Percentiles rank a stretch among this genome's conserved stretches.
Evolutionary conservation across 2,113 vertebrate species (phyloP).

Genomic region (Oncorhynchus keta): DNA sequence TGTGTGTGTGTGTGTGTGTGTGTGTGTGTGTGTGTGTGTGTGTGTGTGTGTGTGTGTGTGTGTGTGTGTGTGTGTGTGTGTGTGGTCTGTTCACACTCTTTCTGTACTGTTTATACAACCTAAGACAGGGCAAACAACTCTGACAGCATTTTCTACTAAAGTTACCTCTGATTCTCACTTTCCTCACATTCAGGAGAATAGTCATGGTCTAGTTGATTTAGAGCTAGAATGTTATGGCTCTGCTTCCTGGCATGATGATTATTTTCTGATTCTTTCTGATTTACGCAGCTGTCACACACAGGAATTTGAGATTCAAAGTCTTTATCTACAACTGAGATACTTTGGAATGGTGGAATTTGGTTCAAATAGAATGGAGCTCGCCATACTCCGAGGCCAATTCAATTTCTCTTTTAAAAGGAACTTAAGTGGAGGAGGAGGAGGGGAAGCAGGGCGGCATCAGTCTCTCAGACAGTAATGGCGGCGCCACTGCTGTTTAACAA

Average conservation of each 20-base stretch:
- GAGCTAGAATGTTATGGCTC: background rate
- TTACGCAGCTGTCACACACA: background rate
- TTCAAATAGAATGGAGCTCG: conserved; percentile 54
- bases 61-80: conserved; percentile 38
- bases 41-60: conserved; percentile 40
- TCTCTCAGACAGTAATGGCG: conserved; percentile 73
- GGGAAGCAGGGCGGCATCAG: conserved; percentile 68
- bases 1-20: conserved; percentile 38
- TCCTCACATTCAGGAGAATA: conserved; percentile 16
- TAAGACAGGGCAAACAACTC: background rate
- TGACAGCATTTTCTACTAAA: background rate
- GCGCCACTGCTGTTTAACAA: conserved; percentile 77
- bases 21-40: conserved; percentile 37
- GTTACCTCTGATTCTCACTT: background rate
- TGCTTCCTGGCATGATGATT: conserved; percentile 25
- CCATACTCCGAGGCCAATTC: conserved; percentile 59
- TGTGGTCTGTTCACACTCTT: conserved; percentile 2
- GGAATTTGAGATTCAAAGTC: background rate
- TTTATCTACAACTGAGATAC: conserved; percentile 1
- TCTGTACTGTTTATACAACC: background rate
- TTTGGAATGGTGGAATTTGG: conserved; percentile 40
- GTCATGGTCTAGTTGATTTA: conserved; percentile 23
- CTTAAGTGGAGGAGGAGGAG: conserved; percentile 41
- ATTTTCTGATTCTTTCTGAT: conserved; percentile 25
- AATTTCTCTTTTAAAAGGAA: conserved; percentile 65